These are phyloP conservation scores for Cheumatopsyche charites DNA, from an alignment of 1,140 invertebrate genomes.

Conservation along the genomic window DNA sequence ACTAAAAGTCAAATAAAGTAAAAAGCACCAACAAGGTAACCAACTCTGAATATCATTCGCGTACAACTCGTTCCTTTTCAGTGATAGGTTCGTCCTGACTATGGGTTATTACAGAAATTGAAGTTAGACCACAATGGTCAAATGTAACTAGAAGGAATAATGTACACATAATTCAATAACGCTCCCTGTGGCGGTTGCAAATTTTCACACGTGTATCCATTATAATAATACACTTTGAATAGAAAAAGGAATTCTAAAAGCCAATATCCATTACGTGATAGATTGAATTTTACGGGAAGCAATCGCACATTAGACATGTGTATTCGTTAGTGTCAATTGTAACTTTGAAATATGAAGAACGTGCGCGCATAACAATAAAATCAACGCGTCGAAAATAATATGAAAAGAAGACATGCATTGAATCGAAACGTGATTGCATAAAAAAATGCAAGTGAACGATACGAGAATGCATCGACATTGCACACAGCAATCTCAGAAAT, in stretches of 20 bases:
- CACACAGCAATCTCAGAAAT: not conserved
- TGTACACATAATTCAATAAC: constrained; percentile 5
- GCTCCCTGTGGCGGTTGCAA: not conserved
- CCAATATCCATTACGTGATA: too few relatives aligned
- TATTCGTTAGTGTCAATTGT: too few relatives aligned
- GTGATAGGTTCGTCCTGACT: constrained; percentile 22
- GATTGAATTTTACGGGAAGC: too few relatives aligned
- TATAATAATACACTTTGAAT: too few relatives aligned
- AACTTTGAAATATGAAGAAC: too few relatives aligned
- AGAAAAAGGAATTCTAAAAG: too few relatives aligned
- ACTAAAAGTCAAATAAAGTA: constrained; percentile 3
- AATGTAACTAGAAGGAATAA: not conserved
- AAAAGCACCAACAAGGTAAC: not conserved
- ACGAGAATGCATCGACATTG: not conserved
- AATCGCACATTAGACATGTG: too few relatives aligned
- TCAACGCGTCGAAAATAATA: too few relatives aligned
- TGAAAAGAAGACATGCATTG: too few relatives aligned
- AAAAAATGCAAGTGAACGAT: not conserved
- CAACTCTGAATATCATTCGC: not conserved
- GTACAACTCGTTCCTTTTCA: constrained; percentile 16
- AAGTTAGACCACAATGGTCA: constrained; percentile 36
- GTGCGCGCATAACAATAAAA: too few relatives aligned
- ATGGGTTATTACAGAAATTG: constrained; percentile 33
- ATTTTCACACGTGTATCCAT: constrained; percentile 7
- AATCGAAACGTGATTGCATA: not conserved